Evolutionary conservation across 37 sponge, comb jelly and placozoan genomes (phyloP), one percentile per base, ranked within the genome.

Genomic region (Cliona cf. orientalis): DNA sequence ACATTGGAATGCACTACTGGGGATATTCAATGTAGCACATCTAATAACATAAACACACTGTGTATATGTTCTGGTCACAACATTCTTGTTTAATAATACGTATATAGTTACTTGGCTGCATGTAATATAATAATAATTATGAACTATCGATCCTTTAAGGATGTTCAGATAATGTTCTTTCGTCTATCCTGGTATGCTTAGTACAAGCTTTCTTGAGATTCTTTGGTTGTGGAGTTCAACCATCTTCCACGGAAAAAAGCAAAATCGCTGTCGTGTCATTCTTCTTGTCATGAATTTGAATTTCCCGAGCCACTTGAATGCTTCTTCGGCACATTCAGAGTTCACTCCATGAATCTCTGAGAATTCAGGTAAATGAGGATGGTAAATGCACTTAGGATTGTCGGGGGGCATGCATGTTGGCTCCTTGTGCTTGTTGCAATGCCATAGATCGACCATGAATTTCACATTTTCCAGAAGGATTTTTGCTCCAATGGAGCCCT

Each of bases 241-340:
- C 53, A 49, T 49, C 14, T 49, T 49, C 53, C 53, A 49, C 9
- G 14, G 14, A 49, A 49, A 49, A 49, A 14, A 49, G 53, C 9
- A 49, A 49, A 9, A 19, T n/a, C n/a, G n/a, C n/a, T n/a, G n/a
- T 49, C 9, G 53, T 49, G 53, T 49, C 63, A 61, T 61, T 12
- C 23, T 61, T n/a, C 63, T n/a, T 6, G 28, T 61, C 5, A n/a
- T 25, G 23, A 25, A 22, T n/a, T 61, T 61, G 28, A 61, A 61
- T 61, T n/a, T 61, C 5, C 28, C 28, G 5, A 61, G 26, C 63
- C 63, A 61, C 6, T n/a, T 12, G 28, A 61, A 61, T 25, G 63
- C 22, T 28, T 61, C 26, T n/a, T 61, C 63, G 28, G 63, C 63
- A 61, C 63, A 61, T n/a, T 61, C 63, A n/a, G 55, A 19, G 63